Evolutionary conservation across 1,140 invertebrate genomes (phyloP).

Genomic region (Zophobas atratus): DNA sequence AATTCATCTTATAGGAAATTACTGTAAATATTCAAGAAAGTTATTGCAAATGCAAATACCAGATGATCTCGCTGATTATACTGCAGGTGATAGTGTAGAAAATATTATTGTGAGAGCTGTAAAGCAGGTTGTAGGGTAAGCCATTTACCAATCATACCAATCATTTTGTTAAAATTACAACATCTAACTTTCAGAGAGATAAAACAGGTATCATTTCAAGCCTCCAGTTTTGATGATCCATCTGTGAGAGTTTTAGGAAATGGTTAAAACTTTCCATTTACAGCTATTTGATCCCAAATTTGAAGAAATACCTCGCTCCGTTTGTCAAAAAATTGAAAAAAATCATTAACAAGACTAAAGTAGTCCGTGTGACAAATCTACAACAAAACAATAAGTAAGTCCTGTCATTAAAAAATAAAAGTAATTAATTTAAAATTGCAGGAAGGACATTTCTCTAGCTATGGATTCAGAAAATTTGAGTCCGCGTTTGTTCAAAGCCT

Average conservation of each 20-base stretch:
- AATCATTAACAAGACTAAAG: not conserved
- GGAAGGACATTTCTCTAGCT: not conserved
- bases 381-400: not conserved
- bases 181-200: not conserved
- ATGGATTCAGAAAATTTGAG: not conserved
- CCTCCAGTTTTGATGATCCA: slow-evolving; percentile 1
- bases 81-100: not conserved
- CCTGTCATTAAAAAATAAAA: not conserved
- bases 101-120: not conserved
- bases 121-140: not conserved
- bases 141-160: too few species aligned
- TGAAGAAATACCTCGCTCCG: not conserved
- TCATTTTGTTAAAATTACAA: not conserved
- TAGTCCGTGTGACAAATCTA: not conserved
- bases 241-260: not conserved
- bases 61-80: not conserved
- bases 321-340: slow-evolving; percentile 10
- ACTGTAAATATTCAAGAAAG: slow-evolving; percentile 25
- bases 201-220: not conserved
- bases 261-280: slow-evolving; percentile 2
- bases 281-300: slow-evolving; percentile 5
- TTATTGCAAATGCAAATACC: not conserved
- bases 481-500: not conserved
- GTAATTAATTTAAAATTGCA: not conserved
- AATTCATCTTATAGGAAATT: slow-evolving; percentile 19